A percentile compares a stretch with the other conserved stretches of the same genome.
phyloP scores from a whole-genome alignment of 1,140 invertebrate species.

The Oreohelix idahoensis region DNA sequence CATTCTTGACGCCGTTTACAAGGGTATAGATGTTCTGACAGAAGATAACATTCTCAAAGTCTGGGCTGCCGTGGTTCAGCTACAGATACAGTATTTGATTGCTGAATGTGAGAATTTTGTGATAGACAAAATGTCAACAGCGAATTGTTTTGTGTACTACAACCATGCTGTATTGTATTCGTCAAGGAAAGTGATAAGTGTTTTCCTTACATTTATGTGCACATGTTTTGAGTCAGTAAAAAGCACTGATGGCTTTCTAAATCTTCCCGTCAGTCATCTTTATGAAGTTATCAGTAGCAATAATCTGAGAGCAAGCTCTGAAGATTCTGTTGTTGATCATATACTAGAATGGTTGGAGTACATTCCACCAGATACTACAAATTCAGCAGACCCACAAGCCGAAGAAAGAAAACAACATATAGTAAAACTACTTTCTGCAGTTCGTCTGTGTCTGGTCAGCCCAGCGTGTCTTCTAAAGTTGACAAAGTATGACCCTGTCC shows the following conservation, averaged over 20 bases:
- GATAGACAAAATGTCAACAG: background rate
- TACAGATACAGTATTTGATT: background rate
- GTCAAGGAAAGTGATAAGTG: background rate
- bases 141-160: background rate
- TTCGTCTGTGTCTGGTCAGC: background rate
- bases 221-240: background rate
- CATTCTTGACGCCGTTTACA: background rate
- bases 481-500: background rate
- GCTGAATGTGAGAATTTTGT: conserved; percentile 9
- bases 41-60: conserved; percentile 14
- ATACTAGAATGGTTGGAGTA: background rate
- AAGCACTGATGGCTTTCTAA: background rate
- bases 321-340: background rate
- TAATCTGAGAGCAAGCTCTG: background rate
- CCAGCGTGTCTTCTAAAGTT: background rate
- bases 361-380: background rate
- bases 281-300: background rate
- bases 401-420: background rate
- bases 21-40: background rate
- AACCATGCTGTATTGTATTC: background rate
- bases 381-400: background rate
- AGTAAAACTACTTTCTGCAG: background rate
- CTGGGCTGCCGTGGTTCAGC: background rate
- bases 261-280: too few species aligned
- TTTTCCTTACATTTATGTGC: background rate